Conservation (phyloP, 2,113 vertebrate species). For the Aptenodytes forsteri region DNA sequence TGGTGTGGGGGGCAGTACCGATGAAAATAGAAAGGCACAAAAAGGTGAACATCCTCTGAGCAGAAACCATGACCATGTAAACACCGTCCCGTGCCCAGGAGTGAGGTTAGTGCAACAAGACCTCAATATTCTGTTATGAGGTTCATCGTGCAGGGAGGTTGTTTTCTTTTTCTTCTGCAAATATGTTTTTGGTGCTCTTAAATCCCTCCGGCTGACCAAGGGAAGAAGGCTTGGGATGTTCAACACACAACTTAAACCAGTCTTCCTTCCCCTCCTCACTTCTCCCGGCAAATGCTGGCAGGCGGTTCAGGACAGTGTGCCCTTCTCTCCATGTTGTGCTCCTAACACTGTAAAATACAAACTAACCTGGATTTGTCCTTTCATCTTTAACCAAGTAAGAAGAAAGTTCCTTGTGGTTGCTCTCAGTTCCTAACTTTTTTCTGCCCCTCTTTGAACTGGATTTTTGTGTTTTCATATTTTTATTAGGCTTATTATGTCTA, state of each 20-base stretch:
- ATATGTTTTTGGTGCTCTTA: background rate
- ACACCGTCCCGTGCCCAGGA: background rate
- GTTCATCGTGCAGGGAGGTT: background rate
- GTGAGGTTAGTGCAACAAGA: background rate
- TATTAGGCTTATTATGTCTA: background rate
- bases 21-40: background rate
- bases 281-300: background rate
- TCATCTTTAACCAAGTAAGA: background rate
- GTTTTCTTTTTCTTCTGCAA: conserved; percentile 42
- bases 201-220: background rate
- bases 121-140: background rate
- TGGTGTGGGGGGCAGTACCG: accelerated
- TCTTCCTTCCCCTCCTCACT: background rate
- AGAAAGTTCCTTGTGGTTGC: background rate
- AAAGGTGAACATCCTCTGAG: background rate
- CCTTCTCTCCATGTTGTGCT: background rate
- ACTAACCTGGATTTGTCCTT: background rate
- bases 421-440: background rate
- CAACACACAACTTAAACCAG: background rate
- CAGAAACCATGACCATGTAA: background rate
- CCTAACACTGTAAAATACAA: background rate
- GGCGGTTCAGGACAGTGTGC: accelerated
- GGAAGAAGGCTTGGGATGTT: background rate
- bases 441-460: background rate
- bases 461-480: background rate